These are phyloP conservation scores for Eupithecia subumbrata DNA, from an alignment of 2,888 invertebrate genomes.

Conservation along the genomic window DNA sequence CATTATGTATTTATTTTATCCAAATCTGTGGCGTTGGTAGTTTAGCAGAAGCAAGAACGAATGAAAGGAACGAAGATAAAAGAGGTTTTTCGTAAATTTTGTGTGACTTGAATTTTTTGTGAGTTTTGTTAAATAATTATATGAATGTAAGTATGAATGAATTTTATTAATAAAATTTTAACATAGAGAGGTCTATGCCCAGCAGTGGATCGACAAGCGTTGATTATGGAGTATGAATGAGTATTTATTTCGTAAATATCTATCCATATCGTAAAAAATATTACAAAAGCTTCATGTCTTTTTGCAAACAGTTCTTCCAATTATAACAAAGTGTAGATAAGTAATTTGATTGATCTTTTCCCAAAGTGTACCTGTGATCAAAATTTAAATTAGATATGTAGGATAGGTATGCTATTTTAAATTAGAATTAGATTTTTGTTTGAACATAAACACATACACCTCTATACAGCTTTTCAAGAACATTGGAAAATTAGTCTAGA, in stretches of 20 bases:
- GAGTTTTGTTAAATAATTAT: not conserved
- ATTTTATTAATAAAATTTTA: no score
- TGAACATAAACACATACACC: no score
- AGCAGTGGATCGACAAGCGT: no score
- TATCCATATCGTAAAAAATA: not conserved
- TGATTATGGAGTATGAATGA: not conserved
- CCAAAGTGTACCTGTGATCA: slow-evolving; percentile 42
- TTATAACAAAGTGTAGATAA: not conserved
- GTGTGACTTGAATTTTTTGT: not conserved
- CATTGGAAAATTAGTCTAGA: not conserved
- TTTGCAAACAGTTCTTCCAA: not conserved
- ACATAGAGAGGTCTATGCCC: no score
- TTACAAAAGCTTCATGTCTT: not conserved
- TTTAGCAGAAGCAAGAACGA: not conserved
- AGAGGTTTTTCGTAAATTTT: not conserved
- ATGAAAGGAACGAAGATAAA: not conserved
- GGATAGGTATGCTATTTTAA: not conserved
- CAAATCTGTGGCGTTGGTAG: not conserved
- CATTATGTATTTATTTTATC: not conserved
- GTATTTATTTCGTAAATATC: not conserved
- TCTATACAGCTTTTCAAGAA: not conserved
- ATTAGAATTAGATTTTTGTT: not conserved
- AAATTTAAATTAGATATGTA: slow-evolving; percentile 12
- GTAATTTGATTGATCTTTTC: slow-evolving; percentile 13
- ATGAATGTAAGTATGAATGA: not conserved